Base-by-base conservation (phyloP, 2,113 vertebrate genomes). In the Mesocricetus auratus region DNA sequence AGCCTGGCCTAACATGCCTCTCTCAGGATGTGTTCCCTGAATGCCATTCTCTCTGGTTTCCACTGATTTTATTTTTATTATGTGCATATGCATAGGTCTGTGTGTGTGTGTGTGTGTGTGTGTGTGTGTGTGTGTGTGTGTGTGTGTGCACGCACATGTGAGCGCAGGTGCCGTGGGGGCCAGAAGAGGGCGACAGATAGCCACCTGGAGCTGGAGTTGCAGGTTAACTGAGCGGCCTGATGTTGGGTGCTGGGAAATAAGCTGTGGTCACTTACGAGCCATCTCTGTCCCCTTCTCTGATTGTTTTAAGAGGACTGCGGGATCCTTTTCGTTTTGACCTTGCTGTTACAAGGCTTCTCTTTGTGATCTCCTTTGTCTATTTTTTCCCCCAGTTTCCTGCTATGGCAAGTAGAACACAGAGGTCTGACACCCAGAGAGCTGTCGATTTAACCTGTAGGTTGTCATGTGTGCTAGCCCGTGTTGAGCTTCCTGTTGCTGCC, bases 271-370 rank as follows among this genome's bases (percentile, higher is more conserved):
- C 16, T 69, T 42, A 16, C 2, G n/a, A 82, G 7, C 36, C 56
- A 9, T 82, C n/a, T 42, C 81, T 24, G 42, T 58, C 56, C n/a
- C 56, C 81, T 45, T 19, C 12, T 73, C 73, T 79, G 68, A 69
- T 83, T 77, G 53, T 77, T 45, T 42, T 56, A 47, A 85, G 36
- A 87, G 74, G 62, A 24, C 69, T 7, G 3, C 91, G n/a, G 82
- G 83, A 86, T 75, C n/a, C 22, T 94, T 79, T 92, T n/a, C 31
- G 62, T 83, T 71, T 85, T 39, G 85, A 9, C n/a, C 45, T 53
- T 39, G n/a, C 36, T 74, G 4, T 87, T 92, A n/a, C n/a, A n/a
- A n/a, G 47, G 29, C 16, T 1, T 85, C 86, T 85, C 33, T 78
- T 56, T 39, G 47, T 58, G 29, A 15, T 88, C 42, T 86, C 31